Base-by-base conservation (phyloP, 2,888 invertebrate genomes). In the Oxycera nigricornis region DNA sequence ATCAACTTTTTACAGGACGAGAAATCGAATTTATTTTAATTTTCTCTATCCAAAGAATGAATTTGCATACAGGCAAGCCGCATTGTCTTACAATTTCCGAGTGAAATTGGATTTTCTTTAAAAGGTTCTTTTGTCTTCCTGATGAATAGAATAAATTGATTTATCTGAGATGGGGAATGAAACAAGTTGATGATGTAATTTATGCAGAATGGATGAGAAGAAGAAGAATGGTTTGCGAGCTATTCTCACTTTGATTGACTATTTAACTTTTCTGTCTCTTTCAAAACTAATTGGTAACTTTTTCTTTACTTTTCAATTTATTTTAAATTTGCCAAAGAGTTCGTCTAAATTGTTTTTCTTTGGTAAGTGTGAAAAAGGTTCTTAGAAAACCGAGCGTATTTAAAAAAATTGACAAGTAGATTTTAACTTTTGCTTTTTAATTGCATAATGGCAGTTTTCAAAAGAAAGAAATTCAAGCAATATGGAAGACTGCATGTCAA, bases 1-100 rank as follows among this genome's bases (percentile, higher is more conserved):
- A 3, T 59, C 59, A 22, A 28, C 30, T 14, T 62, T 35, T 24
- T 62, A 6, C 39, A 41, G 24, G n/a, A 22, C 6, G 30, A 41
- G 22, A 55, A 70, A 70, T 70, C 26, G 41, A 67, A 70, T 70
- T 70, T 70, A 70, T 70, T 70, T 70, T 52, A 70, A 70, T 70
- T 70, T 52, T 46, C 70, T 17, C 41, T 1, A 22, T 41, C 17
- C 55, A 55, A n/a, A 55, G 20, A 52, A 70, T 30, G 31, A 17
- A 70, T 30, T 70, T 70, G 31, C 68, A 68, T 30, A 68, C 9
- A 22, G 41, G 9, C 39, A 30, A 55, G 70, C 35, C 22, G 52
- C 31, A 70, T 70, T 70, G 70, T 70, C 70, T 70, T 70, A 55
- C 70, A 55, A 70, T 30, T 52, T 65, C 70, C 55, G 31, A 55